phyloP scores from a whole-genome alignment of 1,140 invertebrate genomes.

The Nomia melanderi region DNA sequence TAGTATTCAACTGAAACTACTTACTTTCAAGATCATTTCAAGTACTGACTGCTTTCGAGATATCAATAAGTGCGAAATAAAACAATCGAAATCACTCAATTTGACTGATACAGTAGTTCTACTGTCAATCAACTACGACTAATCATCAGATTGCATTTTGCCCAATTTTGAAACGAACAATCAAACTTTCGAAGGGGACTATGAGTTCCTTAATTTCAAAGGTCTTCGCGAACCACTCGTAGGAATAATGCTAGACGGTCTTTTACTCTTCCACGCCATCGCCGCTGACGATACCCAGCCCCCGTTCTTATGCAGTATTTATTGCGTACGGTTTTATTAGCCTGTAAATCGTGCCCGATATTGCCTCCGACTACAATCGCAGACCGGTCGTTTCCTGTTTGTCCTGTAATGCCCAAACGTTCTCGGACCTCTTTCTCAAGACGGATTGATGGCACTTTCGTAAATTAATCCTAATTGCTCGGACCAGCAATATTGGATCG shows the following conservation, averaged over 20 bases:
- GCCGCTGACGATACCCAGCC: not conserved
- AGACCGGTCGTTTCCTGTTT: not conserved
- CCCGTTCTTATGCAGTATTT: conserved; percentile 36
- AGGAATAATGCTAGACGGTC: not conserved
- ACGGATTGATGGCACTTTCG: not conserved
- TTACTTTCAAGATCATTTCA: too few species aligned
- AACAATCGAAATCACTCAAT: too few species aligned
- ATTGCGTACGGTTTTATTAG: conserved; percentile 4
- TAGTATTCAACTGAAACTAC: too few species aligned
- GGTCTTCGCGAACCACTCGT: conserved; percentile 1
- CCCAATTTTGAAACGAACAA: too few species aligned
- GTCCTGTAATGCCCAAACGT: not conserved
- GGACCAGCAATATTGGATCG: too few species aligned
- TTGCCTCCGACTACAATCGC: not conserved
- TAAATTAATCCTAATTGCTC: not conserved
- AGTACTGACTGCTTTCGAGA: too few species aligned
- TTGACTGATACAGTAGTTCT: too few species aligned
- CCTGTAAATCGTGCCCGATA: conserved; percentile 19
- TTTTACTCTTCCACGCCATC: not conserved
- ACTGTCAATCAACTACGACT: too few species aligned
- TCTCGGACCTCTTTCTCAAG: not conserved
- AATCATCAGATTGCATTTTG: too few species aligned
- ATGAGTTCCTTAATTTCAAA: not conserved
- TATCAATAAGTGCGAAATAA: too few species aligned
- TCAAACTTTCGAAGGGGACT: not conserved